Evolutionary conservation across 2,113 vertebrate species (phyloP).

Genomic region (Sisor rabdophorus): DNA sequence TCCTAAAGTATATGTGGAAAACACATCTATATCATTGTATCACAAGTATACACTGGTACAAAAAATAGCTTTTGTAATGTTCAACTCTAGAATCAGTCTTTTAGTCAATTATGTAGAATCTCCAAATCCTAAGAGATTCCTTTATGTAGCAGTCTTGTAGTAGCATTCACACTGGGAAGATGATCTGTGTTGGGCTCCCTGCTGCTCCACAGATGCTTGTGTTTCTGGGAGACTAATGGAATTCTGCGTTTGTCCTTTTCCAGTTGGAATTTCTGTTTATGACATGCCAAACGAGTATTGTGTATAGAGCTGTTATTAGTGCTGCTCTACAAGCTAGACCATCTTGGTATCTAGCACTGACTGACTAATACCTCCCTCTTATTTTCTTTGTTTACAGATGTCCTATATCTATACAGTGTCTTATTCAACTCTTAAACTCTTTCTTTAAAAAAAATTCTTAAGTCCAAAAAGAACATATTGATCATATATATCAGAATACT

Average conservation of each 20-base stretch:
- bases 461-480: too few relatives aligned
- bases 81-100: neutral
- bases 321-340: conserved; percentile 6
- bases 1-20: too few relatives aligned
- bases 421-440: neutral
- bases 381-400: neutral
- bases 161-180: conserved; percentile 3
- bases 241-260: conserved; percentile 1
- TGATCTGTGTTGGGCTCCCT: conserved; percentile 1
- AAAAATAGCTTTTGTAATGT: neutral
- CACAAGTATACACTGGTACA: neutral
- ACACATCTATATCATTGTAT: too few relatives aligned
- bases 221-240: neutral
- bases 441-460: too few relatives aligned
- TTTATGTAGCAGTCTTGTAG: neutral
- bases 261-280: conserved; percentile 8
- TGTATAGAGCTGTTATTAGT: conserved; percentile 35
- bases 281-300: conserved; percentile 17
- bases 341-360: conserved; percentile 13
- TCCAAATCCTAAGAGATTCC: neutral
- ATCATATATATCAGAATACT: too few relatives aligned
- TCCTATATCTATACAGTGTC: neutral
- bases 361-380: neutral
- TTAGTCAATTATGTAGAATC: neutral
- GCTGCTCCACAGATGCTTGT: neutral